Evolutionary conservation across 2,113 vertebrate genomes (phyloP).

Genomic region (Malurus alboscapulatus): DNA sequence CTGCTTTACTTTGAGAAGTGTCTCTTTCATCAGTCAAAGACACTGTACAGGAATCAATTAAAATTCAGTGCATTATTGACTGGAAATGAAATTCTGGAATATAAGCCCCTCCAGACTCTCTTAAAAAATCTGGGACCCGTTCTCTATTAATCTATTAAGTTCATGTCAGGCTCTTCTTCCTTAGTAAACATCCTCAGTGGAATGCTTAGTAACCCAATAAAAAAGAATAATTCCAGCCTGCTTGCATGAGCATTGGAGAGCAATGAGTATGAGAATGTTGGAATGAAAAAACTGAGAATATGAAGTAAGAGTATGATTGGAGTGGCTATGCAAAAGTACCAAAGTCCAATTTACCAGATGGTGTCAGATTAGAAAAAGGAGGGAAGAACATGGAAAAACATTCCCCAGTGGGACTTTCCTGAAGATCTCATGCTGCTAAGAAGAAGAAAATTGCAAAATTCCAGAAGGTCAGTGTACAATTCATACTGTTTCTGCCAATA

Average conservation of each 20-base stretch:
- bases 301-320: background rate
- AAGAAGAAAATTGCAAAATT: conserved; percentile 33
- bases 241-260: conserved; percentile 10
- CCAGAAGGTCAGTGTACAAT: conserved; percentile 1
- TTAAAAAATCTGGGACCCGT: conserved; percentile 52
- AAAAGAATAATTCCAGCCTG: conserved; percentile 37
- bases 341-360: conserved; percentile 42
- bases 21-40: conserved; percentile 61
- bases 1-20: conserved; percentile 35
- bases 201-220: conserved; percentile 37
- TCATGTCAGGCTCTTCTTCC: conserved; percentile 58
- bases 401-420: background rate
- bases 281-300: background rate
- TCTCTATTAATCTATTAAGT: conserved; percentile 45
- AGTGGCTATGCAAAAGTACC: background rate
- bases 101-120: conserved; percentile 39
- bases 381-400: conserved; percentile 14
- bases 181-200: conserved; percentile 49
- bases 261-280: background rate
- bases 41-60: conserved; percentile 69
- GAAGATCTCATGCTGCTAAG: background rate
- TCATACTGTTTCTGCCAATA: background rate
- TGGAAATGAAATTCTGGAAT: conserved; percentile 67
- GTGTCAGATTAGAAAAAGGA: conserved; percentile 10
- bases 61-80: conserved; percentile 24